A percentile compares a stretch with the other conserved stretches of the same genome.
These are phyloP conservation scores for Enteromius paludinosus DNA, from an alignment of 2,797 vertebrate genomes.

Conservation along the genomic window DNA sequence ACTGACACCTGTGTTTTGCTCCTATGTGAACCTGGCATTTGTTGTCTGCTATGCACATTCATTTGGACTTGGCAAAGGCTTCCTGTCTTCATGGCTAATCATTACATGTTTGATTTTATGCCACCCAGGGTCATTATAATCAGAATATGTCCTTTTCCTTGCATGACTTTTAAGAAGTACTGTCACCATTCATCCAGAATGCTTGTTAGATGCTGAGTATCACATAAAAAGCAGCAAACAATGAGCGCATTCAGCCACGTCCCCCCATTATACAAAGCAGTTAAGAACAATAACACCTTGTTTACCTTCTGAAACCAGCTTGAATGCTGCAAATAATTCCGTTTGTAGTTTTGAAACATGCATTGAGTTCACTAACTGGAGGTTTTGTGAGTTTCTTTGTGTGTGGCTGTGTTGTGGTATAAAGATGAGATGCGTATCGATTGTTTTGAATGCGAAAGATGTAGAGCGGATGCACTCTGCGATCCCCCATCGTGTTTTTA, in stretches of 20 bases:
- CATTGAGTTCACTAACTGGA: constrained; percentile 10
- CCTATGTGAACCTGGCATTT: not conserved
- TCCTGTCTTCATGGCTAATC: not conserved
- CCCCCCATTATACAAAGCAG: not conserved
- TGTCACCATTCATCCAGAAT: constrained; percentile 16
- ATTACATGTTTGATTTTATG: constrained; percentile 15
- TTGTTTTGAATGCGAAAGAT: constrained; percentile 57
- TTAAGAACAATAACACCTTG: not conserved
- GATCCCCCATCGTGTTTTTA: constrained; percentile 53
- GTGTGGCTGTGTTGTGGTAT: constrained; percentile 22
- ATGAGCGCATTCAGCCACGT: not conserved
- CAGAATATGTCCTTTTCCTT: constrained; percentile 6
- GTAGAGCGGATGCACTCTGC: constrained; percentile 55
- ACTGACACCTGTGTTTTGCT: not conserved
- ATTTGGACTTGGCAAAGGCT: not conserved
- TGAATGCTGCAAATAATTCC: constrained; percentile 30
- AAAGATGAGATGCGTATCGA: constrained; percentile 56
- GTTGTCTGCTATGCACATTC: constrained; percentile 1
- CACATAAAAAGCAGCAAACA: constrained; percentile 23
- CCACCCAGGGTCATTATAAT: constrained; percentile 17
- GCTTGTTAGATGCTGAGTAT: constrained; percentile 27
- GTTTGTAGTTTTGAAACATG: constrained; percentile 1
- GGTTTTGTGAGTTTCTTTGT: constrained; percentile 24
- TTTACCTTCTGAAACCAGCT: constrained; percentile 8
- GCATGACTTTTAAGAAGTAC: constrained; percentile 21